Evolutionary conservation across 1,140 invertebrate species (phyloP), one percentile per base, ranked within the genome.

Genomic region (Heliothis virescens): DNA sequence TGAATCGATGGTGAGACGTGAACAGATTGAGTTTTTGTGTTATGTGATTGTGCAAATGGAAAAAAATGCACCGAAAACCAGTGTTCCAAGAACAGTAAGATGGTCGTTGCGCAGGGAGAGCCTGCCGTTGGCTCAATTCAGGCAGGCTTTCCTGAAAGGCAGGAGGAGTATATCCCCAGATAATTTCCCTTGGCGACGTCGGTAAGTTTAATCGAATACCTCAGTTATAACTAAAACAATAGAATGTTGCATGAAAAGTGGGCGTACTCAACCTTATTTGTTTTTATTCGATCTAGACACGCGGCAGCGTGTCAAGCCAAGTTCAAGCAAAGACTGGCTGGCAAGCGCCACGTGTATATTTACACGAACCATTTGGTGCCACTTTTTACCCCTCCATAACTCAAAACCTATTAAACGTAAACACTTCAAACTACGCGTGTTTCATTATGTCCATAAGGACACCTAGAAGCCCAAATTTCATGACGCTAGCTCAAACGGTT

Each of bases 41-140:
- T 9, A 52, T 52, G 65, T 69, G 48, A 11, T 65, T 34, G 60
- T 65, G 48, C 41, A 29, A 79, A 82, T 67, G 57, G 73, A 77
- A 67, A 41, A 26, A 52, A 72, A 52, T 76, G 62, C 73, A 16
- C 72, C 21, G 18, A 60, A 62, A 48, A 53, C 29, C n/a, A 16
- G 65, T 72, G 75, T 53, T 21, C 34, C 55, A 48, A 55, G 52
- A 60, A 77, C 63, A 18, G 82, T 89, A 13, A 77, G 85, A 53
- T 93, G 89, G 87, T 79, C 82, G 18, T 65, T 92, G 9, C 84
- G 92, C 41, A 79, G 92, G 9, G 92, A 93, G 34, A 94, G 92
- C 76, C 82, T 93, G 4, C 92, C 92, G 9, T 65, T 94, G 65
- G 87, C 86, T 1, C 90, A 63, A 1, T 85, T 94, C 9, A 84